Evolutionary conservation across 1,140 invertebrate species (phyloP).

Genomic region (Drosophila orena): DNA sequence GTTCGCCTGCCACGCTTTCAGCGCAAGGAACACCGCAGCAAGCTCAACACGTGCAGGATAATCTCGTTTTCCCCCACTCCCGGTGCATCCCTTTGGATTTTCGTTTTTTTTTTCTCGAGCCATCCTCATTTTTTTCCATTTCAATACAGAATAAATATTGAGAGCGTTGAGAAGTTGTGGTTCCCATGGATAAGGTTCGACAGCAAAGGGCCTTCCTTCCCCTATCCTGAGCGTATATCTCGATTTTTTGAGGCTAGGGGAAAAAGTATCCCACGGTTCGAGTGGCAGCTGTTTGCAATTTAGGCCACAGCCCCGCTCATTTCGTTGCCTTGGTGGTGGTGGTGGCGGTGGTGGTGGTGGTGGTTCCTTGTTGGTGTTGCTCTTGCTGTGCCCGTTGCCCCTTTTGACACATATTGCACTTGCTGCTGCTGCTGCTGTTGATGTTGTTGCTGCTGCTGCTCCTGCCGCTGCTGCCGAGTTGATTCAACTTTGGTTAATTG

Average conservation of each 20-base stretch:
- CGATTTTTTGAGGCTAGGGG: constrained; percentile 55
- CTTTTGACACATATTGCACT: constrained; percentile 73
- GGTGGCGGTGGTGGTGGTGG: constrained; percentile 31
- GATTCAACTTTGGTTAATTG: constrained; percentile 65
- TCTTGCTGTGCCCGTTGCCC: constrained; percentile 35
- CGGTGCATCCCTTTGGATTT: constrained; percentile 16
- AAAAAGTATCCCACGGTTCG: constrained; percentile 84
- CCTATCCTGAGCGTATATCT: constrained; percentile 47
- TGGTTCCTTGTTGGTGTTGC: constrained; percentile 22
- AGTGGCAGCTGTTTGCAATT: constrained; percentile 84
- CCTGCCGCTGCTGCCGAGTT: constrained; percentile 41
- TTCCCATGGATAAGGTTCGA: constrained; percentile 84
- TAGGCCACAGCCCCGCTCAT: constrained; percentile 74
- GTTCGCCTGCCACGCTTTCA: constrained; percentile 74
- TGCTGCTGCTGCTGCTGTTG: constrained; percentile 53
- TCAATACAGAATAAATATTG: constrained; percentile 82
- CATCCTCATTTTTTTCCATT: constrained; percentile 44
- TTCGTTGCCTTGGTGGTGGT: constrained; percentile 34
- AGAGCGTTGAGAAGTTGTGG: constrained; percentile 84
- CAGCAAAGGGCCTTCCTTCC: constrained; percentile 45
- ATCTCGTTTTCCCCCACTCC: constrained; percentile 56
- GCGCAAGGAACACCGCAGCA: constrained; percentile 56
- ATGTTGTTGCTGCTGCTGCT: constrained; percentile 37
- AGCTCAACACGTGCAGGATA: constrained; percentile 82
- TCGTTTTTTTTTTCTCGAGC: constrained; percentile 12